Evolutionary conservation across 2,113 vertebrate genomes (phyloP).

Genomic region (Turdus rufiventris): DNA sequence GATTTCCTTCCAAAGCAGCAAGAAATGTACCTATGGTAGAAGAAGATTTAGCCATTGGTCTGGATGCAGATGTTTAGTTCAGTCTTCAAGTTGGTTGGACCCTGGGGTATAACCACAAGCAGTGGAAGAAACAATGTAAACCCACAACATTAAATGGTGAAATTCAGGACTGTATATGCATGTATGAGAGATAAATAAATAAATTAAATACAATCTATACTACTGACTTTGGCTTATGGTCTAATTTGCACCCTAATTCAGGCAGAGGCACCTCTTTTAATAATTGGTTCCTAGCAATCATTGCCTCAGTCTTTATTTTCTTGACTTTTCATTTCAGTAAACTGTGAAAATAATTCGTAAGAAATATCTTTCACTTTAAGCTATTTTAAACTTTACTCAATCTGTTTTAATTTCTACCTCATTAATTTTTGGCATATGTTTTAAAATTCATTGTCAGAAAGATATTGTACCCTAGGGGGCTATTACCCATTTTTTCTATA

Average conservation of each 20-base stretch:
- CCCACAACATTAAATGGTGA: background rate
- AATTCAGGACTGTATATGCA: background rate
- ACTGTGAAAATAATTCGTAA: background rate
- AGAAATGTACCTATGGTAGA: background rate
- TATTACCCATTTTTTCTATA: background rate
- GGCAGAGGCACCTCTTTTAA: background rate
- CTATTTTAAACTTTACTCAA: background rate
- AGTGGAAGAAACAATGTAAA: background rate
- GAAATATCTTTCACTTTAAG: background rate
- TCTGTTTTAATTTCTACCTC: slow-evolving; percentile 6
- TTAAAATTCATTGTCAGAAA: slow-evolving; percentile 2
- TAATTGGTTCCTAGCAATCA: background rate
- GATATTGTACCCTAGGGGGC: background rate
- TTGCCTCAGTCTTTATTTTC: background rate
- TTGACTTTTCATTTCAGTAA: background rate
- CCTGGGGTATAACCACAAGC: background rate
- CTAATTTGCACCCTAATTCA: background rate
- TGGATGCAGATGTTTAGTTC: background rate
- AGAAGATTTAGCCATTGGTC: background rate
- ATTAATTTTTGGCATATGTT: slow-evolving; percentile 16
- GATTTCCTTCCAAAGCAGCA: background rate
- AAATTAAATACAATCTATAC: background rate
- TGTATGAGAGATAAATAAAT: background rate
- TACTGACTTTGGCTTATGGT: background rate
- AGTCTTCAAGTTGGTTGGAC: background rate